Base-by-base conservation (phyloP, 2,113 vertebrate genomes). In the Phalacrocorax carbo region DNA sequence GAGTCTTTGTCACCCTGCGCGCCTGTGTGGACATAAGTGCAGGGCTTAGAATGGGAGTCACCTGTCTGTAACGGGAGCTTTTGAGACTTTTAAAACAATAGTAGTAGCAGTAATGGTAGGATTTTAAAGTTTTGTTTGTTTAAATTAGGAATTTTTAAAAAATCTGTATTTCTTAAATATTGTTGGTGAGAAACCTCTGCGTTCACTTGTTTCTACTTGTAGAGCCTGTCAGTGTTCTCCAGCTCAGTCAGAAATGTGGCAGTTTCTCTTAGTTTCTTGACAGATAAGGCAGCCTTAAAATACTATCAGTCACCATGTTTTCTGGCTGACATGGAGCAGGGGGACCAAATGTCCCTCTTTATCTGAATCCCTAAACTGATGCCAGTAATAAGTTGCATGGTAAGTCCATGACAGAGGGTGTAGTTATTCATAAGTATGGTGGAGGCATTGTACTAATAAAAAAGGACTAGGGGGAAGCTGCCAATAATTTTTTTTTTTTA, bases 241-340 rank as follows among this genome's bases (percentile, higher is more conserved):
- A 55, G 7, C 13, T 94, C 44, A 38, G 25, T n/a, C 42, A 88
- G 62, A 82, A 90, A 70, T 0, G 0, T 42, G 38, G 3, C 12
- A 46, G 10, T 55, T 89, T 23, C 27, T 81, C 34, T 55, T 65
- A 52, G 29, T 42, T 3, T 60, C 68, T 79, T 2, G 2, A 30
- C 27, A 38, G 26, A 82, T 60, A 29, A 69, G 5, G 6, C 9
- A 65, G 15, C 15, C 9, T 79, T 73, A 55, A 77, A 80, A 40
- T 65, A 26, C 15, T 80, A 0, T 11, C 49, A n/a, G 10, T 69
- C 3, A 2, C 44, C 4, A 2, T 49, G 12, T 65, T 32, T 78
- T 66, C 36, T 71, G 16, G 27, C 23, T 62, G 46, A 36, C 13
- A 16, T 8, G 36, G 49, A 93, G 17, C 62, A 26, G 32, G 29